Evolutionary conservation across 2,797 vertebrate species (phyloP).

Genomic region (Megaceryle alcyon): DNA sequence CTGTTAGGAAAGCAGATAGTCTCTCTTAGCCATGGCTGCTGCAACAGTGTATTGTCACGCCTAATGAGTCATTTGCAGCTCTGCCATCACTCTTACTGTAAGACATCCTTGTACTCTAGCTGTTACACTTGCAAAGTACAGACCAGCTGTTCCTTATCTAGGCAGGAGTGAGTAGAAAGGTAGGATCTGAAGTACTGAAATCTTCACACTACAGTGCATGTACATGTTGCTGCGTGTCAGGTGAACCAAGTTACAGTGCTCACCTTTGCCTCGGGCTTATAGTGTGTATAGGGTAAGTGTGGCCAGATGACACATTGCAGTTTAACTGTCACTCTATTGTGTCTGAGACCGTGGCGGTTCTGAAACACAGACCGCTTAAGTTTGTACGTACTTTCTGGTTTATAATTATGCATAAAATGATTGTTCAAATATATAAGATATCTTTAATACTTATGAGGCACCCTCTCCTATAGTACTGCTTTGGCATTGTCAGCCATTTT

Average conservation of each 20-base stretch:
- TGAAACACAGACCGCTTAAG: neutral
- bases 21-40: neutral
- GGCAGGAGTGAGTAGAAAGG: neutral
- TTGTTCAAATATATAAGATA: neutral
- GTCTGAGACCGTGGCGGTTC: neutral
- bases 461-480: neutral
- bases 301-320: neutral
- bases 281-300: neutral
- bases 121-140: neutral
- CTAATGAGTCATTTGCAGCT: neutral
- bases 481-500: neutral
- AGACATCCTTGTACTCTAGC: neutral
- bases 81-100: neutral
- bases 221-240: neutral
- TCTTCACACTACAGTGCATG: neutral
- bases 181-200: neutral
- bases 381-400: rapidly evolving
- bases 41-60: neutral
- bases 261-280: rapidly evolving
- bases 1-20: neutral
- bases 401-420: neutral
- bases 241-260: neutral
- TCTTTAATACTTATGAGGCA: neutral
- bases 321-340: neutral
- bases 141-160: neutral